phyloP scores from a whole-genome alignment of 2,113 vertebrate species.

The Mustela nigripes region DNA sequence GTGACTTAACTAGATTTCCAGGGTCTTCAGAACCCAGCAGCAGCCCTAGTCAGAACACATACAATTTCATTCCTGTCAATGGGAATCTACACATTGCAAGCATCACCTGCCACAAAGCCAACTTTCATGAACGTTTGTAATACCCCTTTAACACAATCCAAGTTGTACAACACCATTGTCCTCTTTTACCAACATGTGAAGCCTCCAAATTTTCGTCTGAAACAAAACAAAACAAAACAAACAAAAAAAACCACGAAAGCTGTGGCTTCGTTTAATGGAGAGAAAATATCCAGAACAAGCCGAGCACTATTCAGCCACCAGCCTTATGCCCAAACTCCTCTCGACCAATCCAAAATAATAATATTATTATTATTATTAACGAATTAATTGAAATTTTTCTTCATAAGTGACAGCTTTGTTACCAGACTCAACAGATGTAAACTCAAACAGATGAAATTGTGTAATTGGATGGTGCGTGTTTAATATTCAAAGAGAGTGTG shows the following conservation, averaged over 20 bases:
- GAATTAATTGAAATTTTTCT: conserved; percentile 48
- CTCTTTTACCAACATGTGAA: conserved; percentile 35
- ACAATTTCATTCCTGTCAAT: conserved; percentile 69
- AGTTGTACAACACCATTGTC: background rate
- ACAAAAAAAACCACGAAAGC: background rate
- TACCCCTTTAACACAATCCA: background rate
- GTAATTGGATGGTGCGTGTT: conserved; percentile 60
- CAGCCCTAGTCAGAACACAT: conserved; percentile 26
- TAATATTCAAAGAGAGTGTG: conserved; percentile 66
- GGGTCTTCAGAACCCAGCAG: conserved; percentile 66
- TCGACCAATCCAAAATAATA: conserved; percentile 45
- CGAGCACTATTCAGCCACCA: conserved; percentile 21
- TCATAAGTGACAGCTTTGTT: conserved; percentile 65
- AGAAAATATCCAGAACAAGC: conserved; percentile 52
- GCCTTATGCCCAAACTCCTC: conserved; percentile 43
- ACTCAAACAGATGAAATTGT: conserved; percentile 74
- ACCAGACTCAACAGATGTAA: conserved; percentile 55
- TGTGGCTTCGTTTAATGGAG: background rate
- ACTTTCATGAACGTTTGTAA: background rate
- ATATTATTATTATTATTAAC: conserved; percentile 45
- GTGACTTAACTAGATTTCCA: conserved; percentile 61
- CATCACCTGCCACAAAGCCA: conserved; percentile 34
- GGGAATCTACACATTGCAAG: conserved; percentile 45
- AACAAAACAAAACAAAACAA: background rate
- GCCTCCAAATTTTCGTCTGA: conserved; percentile 31